Conservation (phyloP, 2,888 invertebrate genomes). For the Trisateles emortualis region DNA sequence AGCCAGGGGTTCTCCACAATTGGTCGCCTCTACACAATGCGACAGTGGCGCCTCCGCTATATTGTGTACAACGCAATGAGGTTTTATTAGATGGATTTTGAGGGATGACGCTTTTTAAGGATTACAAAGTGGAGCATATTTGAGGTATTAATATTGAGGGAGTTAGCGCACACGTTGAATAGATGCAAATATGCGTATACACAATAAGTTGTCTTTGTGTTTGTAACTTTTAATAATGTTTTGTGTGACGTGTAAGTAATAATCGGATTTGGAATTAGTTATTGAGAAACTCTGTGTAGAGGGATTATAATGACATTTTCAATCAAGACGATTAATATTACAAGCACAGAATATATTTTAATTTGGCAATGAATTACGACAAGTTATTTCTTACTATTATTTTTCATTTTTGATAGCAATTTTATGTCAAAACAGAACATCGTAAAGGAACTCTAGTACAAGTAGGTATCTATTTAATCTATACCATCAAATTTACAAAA, state of each 20-base stretch:
- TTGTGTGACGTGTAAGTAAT: neutral
- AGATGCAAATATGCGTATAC: slow-evolving; percentile 38
- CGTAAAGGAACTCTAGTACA: too few species aligned
- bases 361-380: too few species aligned
- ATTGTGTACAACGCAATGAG: slow-evolving; percentile 63
- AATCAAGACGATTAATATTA: too few species aligned
- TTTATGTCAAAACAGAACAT: too few species aligned
- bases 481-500: too few species aligned
- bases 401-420: too few species aligned
- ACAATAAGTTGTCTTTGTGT: slow-evolving; percentile 34
- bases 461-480: too few species aligned
- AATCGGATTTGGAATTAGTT: slow-evolving; percentile 11
- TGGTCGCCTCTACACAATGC: slow-evolving; percentile 84
- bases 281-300: neutral
- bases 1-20: slow-evolving; percentile 84
- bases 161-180: slow-evolving; percentile 41
- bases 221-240: slow-evolving; percentile 25
- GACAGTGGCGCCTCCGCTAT: slow-evolving; percentile 65
- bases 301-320: too few species aligned
- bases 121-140: slow-evolving; percentile 56
- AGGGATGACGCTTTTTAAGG: slow-evolving; percentile 67
- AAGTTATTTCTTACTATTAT: too few species aligned
- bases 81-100: slow-evolving; percentile 75
- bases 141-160: slow-evolving; percentile 46
- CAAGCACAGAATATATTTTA: too few species aligned